Evolutionary conservation across 2,797 vertebrate genomes (phyloP).

Genomic region (Rhyacichthys aspro): DNA sequence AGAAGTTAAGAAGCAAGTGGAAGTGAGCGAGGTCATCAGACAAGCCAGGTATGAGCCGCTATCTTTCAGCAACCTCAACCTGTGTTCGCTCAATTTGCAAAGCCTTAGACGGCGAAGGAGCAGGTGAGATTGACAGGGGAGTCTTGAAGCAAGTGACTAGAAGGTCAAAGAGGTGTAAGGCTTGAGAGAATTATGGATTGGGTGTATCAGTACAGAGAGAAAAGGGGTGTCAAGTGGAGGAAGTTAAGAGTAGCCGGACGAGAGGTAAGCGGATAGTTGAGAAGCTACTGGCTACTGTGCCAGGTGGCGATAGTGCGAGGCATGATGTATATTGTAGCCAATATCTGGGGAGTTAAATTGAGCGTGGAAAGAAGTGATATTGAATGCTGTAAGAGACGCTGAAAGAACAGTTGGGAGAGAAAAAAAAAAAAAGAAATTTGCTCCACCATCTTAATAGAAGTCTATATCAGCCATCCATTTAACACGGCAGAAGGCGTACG

Average conservation of each 20-base stretch:
- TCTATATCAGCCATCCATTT: constrained; percentile 55
- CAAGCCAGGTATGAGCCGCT: constrained; percentile 47
- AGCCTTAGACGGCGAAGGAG: constrained; percentile 45
- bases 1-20: constrained; percentile 35
- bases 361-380: constrained; percentile 38
- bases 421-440: constrained; percentile 55
- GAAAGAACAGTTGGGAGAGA: constrained; percentile 41
- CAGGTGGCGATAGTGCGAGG: constrained; percentile 42
- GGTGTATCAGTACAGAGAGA: constrained; percentile 47
- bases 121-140: constrained; percentile 47
- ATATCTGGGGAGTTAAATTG: constrained; percentile 50
- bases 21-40: constrained; percentile 62
- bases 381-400: constrained; percentile 46
- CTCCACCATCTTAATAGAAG: constrained; percentile 65
- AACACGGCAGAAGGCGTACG: constrained; percentile 26
- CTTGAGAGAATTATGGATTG: constrained; percentile 51
- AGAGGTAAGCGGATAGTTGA: constrained; percentile 30
- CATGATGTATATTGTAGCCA: constrained; percentile 38
- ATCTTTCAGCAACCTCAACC: constrained; percentile 45
- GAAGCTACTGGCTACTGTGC: constrained; percentile 38
- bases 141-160: constrained; percentile 39
- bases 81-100: constrained; percentile 61
- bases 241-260: constrained; percentile 34
- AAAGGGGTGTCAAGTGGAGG: constrained; percentile 39
- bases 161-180: constrained; percentile 55